Base-by-base conservation (phyloP, 2,888 invertebrate species). In the Drosophila affinis region DNA sequence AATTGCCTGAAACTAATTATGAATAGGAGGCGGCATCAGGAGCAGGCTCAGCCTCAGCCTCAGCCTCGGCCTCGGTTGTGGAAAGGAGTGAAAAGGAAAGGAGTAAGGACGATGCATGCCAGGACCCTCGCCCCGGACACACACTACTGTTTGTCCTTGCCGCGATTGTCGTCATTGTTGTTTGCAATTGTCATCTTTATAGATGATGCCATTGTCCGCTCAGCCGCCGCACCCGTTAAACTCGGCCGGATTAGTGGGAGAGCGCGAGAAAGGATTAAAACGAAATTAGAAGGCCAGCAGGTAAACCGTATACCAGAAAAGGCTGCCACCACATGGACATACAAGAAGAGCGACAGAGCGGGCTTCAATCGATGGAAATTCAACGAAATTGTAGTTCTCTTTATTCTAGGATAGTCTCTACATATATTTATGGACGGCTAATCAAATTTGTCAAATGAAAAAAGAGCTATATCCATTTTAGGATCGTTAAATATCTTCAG, bases 161-260 rank as follows among this genome's bases (percentile, higher is more conserved):
- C 74, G 60, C 79, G 79, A 85, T 89, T 90, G 84, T 90, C 86
- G 88, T 89, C 88, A 89, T 90, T 89, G 90, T 89, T 90, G 89
- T 84, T 90, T 83, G 87, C 87, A 84, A 90, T 89, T 89, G 88
- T 87, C 86, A 89, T 89, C 69, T 89, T 89, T 88, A 87, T 90
- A 76, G 81, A 87, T 89, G 85, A 83, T 83, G 81, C 79, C 87
- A 74, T 89, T 89, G 89, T 86, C 72, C 72, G 51, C 48, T 61
- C 49, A 45, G 65, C 61, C 72, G 65, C 62, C 61, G 60, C 79
- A 73, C 68, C 76, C 78, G 84, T 88, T 78, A 87, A 85, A 83
- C 77, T 88, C 81, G 88, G 87, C 88, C 81, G 88, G 84, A 85
- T 85, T 85, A 85, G 84, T 88, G 84, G 84, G 77, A 62, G 55